Conservation (phyloP, 2,113 vertebrate species). For the Catharus bicknelli region DNA sequence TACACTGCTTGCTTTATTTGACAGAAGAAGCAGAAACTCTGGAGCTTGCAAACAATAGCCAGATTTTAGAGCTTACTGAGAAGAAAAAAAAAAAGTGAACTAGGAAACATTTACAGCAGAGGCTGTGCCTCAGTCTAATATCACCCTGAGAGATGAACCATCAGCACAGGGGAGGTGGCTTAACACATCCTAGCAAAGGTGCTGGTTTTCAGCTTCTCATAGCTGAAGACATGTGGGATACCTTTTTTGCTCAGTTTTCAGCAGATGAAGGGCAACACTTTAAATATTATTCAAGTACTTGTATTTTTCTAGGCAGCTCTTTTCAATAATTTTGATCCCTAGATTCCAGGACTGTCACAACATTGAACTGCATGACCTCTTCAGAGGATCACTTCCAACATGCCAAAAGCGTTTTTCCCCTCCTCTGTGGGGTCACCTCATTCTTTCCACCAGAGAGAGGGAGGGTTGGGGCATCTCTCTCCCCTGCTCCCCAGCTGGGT, state of each 20-base stretch:
- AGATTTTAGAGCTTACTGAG: background rate
- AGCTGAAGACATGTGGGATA: background rate
- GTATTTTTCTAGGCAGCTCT: background rate
- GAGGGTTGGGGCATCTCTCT: background rate
- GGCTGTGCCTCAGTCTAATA: background rate
- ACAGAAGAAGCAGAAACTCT: background rate
- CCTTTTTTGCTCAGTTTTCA: background rate
- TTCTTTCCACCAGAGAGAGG: background rate
- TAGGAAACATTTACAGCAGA: background rate
- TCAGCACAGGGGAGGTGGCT: background rate
- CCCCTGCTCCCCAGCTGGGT: rapidly evolving
- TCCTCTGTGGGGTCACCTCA: background rate
- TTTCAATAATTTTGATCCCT: background rate
- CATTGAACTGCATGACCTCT: rapidly evolving
- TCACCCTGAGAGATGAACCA: background rate
- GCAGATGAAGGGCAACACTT: background rate
- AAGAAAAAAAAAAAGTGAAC: background rate
- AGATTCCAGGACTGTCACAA: background rate
- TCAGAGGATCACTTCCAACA: background rate
- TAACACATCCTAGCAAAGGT: rapidly evolving
- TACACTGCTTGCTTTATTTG: background rate
- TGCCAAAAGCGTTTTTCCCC: background rate
- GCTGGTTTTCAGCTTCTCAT: rapidly evolving
- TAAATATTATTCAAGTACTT: background rate
- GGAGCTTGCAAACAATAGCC: background rate